Evolutionary conservation across 2,888 invertebrate genomes (phyloP).

Genomic region (Hemicrepidius hirtus): DNA sequence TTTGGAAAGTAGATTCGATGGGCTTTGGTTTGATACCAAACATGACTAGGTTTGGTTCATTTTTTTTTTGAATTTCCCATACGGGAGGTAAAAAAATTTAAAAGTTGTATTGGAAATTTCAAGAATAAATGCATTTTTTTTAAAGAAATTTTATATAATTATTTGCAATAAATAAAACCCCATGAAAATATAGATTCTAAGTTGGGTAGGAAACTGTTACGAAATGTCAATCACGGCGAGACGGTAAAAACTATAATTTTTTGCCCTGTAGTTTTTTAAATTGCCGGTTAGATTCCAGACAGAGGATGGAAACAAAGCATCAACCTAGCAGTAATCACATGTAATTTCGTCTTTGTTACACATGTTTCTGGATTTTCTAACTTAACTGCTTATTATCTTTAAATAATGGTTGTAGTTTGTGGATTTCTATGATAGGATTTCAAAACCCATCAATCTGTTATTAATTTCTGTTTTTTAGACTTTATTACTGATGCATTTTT

Average conservation of each 20-base stretch:
- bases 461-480: neutral
- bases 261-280: constrained; percentile 29
- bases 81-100: too few relatives aligned
- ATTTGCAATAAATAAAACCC: neutral
- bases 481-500: too few relatives aligned
- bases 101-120: too few relatives aligned
- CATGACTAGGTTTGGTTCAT: too few relatives aligned
- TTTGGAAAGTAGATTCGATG: too few relatives aligned
- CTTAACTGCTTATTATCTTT: constrained; percentile 33
- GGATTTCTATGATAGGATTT: constrained; percentile 22
- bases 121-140: too few relatives aligned
- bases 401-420: constrained; percentile 23
- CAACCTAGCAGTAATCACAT: constrained; percentile 41
- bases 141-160: too few relatives aligned
- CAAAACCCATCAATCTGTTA: constrained; percentile 25
- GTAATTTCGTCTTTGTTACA: constrained; percentile 48
- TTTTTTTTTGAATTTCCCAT: too few relatives aligned
- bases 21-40: too few relatives aligned
- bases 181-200: constrained; percentile 2
- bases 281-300: constrained; percentile 37
- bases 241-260: constrained; percentile 37
- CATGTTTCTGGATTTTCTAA: constrained; percentile 47
- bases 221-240: constrained; percentile 41
- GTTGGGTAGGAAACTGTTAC: constrained; percentile 32
- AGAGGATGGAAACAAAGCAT: constrained; percentile 36